These are phyloP conservation scores for Ecliptopera silaceata DNA, from an alignment of 2,888 invertebrate species.

Conservation along the genomic window DNA sequence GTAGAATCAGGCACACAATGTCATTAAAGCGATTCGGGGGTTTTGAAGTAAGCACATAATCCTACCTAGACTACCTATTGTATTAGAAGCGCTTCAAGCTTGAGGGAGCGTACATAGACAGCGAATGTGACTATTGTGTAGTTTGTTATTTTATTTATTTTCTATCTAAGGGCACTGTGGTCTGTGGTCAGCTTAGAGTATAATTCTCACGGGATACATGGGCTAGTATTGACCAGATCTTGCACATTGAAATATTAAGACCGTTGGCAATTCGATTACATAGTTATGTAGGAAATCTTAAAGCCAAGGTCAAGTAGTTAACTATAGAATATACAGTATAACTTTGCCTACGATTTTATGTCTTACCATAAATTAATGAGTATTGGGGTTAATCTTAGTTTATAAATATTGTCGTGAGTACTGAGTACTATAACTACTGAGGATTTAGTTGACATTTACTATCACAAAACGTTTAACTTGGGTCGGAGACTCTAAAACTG, in stretches of 20 bases:
- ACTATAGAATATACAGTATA: slow-evolving; percentile 1
- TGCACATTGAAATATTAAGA: slow-evolving; percentile 39
- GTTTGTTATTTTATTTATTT: not conserved
- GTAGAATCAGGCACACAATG: not conserved
- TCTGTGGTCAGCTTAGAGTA: slow-evolving; percentile 52
- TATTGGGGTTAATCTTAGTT: not conserved
- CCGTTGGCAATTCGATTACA: slow-evolving; percentile 41
- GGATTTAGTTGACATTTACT: not conserved
- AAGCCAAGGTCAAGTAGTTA: slow-evolving; percentile 21
- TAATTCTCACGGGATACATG: slow-evolving; percentile 51
- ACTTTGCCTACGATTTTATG: not conserved
- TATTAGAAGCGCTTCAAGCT: too few relatives aligned
- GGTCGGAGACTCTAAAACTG: too few relatives aligned
- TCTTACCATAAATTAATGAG: slow-evolving; percentile 1
- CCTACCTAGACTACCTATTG: too few relatives aligned
- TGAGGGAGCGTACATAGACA: too few relatives aligned
- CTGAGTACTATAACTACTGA: too few relatives aligned
- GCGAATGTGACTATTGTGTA: too few relatives aligned
- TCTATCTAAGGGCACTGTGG: slow-evolving; percentile 9
- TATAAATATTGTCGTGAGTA: not conserved
- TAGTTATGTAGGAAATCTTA: slow-evolving; percentile 33
- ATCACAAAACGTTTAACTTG: not conserved
- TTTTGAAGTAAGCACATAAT: too few relatives aligned
- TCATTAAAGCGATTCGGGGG: too few relatives aligned
- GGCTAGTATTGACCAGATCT: slow-evolving; percentile 39